Base-by-base conservation (phyloP, 1,140 invertebrate genomes). In the Callitettix versicolor region DNA sequence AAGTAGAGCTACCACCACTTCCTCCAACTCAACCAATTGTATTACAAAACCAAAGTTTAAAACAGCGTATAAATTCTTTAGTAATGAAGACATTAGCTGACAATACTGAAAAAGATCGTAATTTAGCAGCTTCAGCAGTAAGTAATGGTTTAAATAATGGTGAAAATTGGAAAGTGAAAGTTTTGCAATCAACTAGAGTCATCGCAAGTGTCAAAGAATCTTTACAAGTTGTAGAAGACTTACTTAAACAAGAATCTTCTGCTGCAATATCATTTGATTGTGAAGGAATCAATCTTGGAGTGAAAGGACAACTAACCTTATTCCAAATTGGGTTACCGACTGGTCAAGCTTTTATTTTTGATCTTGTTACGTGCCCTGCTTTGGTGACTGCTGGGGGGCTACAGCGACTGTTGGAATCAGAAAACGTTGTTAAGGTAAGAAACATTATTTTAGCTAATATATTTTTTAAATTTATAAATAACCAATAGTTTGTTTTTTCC, bases 21-120 rank as follows among this genome's bases (percentile, higher is more conserved):
- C 53, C 58, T 34, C 53, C 60, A n/a, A 61, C 60, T 9, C 67
- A 69, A 17, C 67, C 70, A 14, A 59, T 70, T 15, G 70, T 64
- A 53, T 56, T 72, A 52, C 72, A 75, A 50, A 76, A 77, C 51
- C 86, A 90, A 72, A 82, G 80, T 1, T 69, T 92, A 1, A 92
- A 91, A 66, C 88, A 92, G 63, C 76, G 89, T 64, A 86, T 94
- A 33, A 92, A 91, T 68, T 87, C 79, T 50, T 77, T 92, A 62
- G 82, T 94, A 0, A 84, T 91, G 67, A 89, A 91, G 67, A 91
- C 88, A 36, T 70, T 95, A 34, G 89, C 89, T 20, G 88, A 94
- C 63, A 95, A 95, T 67, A 85, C 87, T 55, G 88, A 91, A 42
- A 80, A 85, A 64, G 89, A 92, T 67, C 79, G 83, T 38, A 73